These are phyloP conservation scores for Lagria hirta DNA, from an alignment of 2,888 invertebrate species.

Conservation along the genomic window DNA sequence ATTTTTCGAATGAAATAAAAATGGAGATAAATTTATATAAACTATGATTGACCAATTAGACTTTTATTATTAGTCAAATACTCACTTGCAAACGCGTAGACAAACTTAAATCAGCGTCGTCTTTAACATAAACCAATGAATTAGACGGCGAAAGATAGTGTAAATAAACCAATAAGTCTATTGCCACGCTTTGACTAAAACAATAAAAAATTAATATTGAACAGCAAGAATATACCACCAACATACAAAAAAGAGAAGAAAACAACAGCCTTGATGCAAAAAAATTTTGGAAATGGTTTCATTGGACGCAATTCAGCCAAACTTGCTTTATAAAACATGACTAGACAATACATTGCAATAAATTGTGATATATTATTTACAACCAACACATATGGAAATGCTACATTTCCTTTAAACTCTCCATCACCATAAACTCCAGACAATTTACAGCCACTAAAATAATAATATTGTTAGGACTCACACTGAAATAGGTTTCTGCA, in stretches of 20 bases:
- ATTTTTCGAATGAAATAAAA: too few relatives aligned
- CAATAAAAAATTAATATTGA: constrained; percentile 11
- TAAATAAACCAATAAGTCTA: constrained; percentile 84
- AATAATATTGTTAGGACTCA: too few relatives aligned
- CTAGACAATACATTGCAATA: constrained; percentile 94
- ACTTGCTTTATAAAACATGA: constrained; percentile 90
- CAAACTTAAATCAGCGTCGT: constrained; percentile 70
- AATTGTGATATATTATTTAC: constrained; percentile 93
- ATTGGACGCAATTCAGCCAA: constrained; percentile 84
- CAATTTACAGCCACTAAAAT: constrained; percentile 76
- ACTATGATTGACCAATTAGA: too few relatives aligned
- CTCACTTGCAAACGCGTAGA: constrained; percentile 80
- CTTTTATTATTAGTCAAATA: constrained; percentile 13
- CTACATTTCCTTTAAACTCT: constrained; percentile 79
- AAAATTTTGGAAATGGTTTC: constrained; percentile 92
- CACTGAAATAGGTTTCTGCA: too few relatives aligned
- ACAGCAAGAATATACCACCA: constrained; percentile 7
- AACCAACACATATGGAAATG: constrained; percentile 85
- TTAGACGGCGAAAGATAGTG: too few relatives aligned
- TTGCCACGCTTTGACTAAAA: constrained; percentile 87
- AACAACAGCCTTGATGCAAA: constrained; percentile 96
- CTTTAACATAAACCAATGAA: too few relatives aligned
- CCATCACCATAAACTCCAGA: constrained; percentile 89
- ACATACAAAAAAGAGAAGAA: constrained; percentile 98
- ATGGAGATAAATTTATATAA: too few relatives aligned